Percentiles rank a stretch among this genome's conserved stretches.
phyloP scores from a whole-genome alignment of 2,888 invertebrate genomes.

The Lottia gigantea region DNA sequence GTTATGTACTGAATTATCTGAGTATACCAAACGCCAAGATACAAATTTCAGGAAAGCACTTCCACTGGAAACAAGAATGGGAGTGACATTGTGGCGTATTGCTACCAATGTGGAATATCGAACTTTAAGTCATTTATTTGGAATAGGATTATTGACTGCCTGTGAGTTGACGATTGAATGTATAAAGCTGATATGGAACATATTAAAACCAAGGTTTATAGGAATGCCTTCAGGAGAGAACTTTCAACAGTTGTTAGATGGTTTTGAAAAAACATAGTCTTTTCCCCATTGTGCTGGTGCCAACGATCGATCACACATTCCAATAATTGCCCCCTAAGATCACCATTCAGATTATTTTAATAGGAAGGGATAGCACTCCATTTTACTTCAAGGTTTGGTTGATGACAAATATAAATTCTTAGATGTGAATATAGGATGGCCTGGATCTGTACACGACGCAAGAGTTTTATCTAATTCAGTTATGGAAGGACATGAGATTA shows the following conservation, averaged over 20 bases:
- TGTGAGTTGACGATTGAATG: constrained; percentile 13
- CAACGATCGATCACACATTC: constrained; percentile 30
- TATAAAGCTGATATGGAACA: constrained; percentile 13
- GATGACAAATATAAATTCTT: constrained; percentile 20
- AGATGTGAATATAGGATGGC: neutral
- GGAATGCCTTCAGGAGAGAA: constrained; percentile 18
- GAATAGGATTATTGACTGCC: constrained; percentile 19
- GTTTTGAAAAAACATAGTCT: constrained; percentile 19
- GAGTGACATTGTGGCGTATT: too few relatives aligned
- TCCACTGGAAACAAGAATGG: too few relatives aligned
- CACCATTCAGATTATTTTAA: constrained; percentile 26
- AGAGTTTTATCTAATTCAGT: neutral
- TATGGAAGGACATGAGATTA: too few relatives aligned
- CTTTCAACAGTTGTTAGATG: constrained; percentile 17
- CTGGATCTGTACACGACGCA: too few relatives aligned
- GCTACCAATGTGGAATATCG: constrained; percentile 18
- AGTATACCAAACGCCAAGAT: too few relatives aligned
- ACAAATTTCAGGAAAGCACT: too few relatives aligned
- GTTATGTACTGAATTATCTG: too few relatives aligned
- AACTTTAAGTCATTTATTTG: constrained; percentile 28
- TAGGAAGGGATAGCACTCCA: neutral
- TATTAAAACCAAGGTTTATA: constrained; percentile 15
- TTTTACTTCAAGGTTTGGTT: constrained; percentile 19
- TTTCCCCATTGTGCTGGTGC: constrained; percentile 28
- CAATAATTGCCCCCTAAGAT: constrained; percentile 21